phyloP scores from a whole-genome alignment of 2,888 invertebrate genomes.

The Trachelus tabidus region DNA sequence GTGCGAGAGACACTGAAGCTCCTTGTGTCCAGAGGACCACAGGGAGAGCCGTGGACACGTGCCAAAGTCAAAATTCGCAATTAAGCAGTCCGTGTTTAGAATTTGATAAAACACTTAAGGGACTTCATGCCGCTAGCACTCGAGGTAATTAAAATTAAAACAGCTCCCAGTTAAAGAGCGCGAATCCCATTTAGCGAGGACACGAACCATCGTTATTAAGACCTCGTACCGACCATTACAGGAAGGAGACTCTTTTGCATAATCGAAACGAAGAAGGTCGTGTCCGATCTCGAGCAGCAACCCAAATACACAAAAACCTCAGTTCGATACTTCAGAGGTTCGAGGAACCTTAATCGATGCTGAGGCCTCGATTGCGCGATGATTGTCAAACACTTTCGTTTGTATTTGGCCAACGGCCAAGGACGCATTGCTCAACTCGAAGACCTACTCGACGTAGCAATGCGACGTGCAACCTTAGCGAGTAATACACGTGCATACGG shows the following conservation, averaged over 20 bases:
- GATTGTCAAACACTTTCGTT: constrained; percentile 45
- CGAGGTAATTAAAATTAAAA: not conserved
- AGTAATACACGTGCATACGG: not conserved
- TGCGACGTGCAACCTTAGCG: constrained; percentile 18
- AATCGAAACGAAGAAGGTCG: not conserved
- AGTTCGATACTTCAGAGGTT: not conserved
- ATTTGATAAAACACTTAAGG: not conserved
- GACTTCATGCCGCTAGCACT: too few species aligned
- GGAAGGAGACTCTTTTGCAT: not conserved
- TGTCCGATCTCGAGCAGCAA: not conserved
- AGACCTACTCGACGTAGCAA: constrained; percentile 1
- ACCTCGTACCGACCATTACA: not conserved
- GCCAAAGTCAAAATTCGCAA: not conserved
- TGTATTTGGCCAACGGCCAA: constrained; percentile 54
- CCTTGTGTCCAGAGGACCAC: not conserved
- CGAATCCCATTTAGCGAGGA: not conserved
- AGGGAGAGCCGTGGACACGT: not conserved
- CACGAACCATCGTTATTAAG: not conserved
- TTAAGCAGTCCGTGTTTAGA: not conserved
- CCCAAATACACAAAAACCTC: not conserved
- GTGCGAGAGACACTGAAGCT: not conserved
- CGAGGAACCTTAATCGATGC: constrained; percentile 14
- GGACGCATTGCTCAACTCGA: constrained; percentile 50
- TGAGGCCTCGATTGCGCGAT: constrained; percentile 14
- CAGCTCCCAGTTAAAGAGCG: not conserved